Conservation (phyloP, 2,888 invertebrate species). For the Hypomecis punctinalis region DNA sequence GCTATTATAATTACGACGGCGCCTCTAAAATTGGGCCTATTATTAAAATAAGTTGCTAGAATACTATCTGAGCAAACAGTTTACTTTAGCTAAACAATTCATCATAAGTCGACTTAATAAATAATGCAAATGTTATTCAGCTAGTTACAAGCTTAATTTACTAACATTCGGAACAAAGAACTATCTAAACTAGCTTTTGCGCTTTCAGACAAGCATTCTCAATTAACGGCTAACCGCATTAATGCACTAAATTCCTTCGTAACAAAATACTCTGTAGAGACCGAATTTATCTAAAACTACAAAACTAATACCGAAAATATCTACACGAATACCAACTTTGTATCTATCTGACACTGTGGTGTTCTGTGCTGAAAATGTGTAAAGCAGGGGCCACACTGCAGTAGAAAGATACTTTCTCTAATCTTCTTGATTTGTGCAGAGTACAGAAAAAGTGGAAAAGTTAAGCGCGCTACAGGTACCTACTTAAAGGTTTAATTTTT, state of each 20-base stretch:
- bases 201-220: slow-evolving; percentile 12
- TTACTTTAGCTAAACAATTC: no score
- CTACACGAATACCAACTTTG: slow-evolving; percentile 19
- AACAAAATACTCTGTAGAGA: slow-evolving; percentile 40
- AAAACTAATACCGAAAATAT: slow-evolving; percentile 41
- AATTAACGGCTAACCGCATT: slow-evolving; percentile 27
- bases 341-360: slow-evolving; percentile 32
- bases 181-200: slow-evolving; percentile 14
- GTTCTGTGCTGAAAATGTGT: slow-evolving; percentile 37
- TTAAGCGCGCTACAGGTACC: no score
- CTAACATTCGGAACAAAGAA: slow-evolving; percentile 13
- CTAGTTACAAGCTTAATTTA: slow-evolving; percentile 10
- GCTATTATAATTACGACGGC: no score
- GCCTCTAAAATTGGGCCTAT: no score
- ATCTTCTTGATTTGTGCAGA: no score
- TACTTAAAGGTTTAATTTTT: no score
- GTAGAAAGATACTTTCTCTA: background rate
- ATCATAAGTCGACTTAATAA: no score
- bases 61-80: no score
- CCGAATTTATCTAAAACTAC: slow-evolving; percentile 42
- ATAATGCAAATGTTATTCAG: background rate
- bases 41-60: no score
- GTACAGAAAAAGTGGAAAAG: no score
- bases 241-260: slow-evolving; percentile 36
- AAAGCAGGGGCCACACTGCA: background rate